Percentiles rank a stretch among this genome's conserved stretches.
These are phyloP conservation scores for Pitangus sulphuratus DNA, from an alignment of 2,797 vertebrate genomes.

Conservation along the genomic window DNA sequence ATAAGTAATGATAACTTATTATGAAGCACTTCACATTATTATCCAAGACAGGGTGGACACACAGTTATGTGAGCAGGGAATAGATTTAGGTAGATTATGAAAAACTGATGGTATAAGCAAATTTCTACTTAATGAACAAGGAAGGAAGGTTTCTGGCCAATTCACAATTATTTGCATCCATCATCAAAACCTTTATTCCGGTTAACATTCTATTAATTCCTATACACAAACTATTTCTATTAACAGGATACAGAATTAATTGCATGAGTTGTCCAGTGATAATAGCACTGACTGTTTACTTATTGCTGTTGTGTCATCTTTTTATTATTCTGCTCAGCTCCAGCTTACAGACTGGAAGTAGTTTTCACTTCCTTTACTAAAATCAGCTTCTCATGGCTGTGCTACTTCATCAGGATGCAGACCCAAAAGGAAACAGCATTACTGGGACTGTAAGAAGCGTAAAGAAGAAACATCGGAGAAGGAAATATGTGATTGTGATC, in stretches of 20 bases:
- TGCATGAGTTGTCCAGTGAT: neutral
- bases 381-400: neutral
- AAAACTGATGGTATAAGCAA: neutral
- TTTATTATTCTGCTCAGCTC: neutral
- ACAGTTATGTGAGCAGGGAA: neutral
- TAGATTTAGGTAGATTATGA: neutral
- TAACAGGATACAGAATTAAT: neutral
- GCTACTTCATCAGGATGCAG: neutral
- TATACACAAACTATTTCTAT: neutral
- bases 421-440: neutral
- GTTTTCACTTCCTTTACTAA: neutral
- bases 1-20: neutral
- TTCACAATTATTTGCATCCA: neutral
- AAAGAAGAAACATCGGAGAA: neutral
- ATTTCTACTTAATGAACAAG: neutral
- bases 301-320: neutral
- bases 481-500: neutral
- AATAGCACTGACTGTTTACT: neutral
- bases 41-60: neutral
- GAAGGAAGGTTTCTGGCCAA: neutral
- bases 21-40: neutral
- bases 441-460: neutral
- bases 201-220: neutral
- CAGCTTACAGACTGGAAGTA: neutral
- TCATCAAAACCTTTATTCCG: neutral